phyloP scores from a whole-genome alignment of 1,140 invertebrate genomes.

The Tigriopus japonicus region DNA sequence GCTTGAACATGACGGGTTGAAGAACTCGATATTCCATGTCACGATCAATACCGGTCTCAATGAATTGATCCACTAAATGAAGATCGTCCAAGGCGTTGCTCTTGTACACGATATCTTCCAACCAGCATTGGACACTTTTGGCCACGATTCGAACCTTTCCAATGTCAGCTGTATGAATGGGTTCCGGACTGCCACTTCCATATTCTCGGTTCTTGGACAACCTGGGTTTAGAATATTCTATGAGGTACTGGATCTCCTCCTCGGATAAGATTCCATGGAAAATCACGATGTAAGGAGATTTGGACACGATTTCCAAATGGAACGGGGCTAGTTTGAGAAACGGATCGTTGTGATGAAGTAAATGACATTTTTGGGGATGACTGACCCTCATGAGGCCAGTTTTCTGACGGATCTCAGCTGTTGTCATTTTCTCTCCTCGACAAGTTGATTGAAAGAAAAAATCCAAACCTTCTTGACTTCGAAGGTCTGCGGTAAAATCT shows the following conservation, averaged over 20 bases:
- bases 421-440: not conserved
- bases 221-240: not conserved
- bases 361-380: not conserved
- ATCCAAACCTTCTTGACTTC: not conserved
- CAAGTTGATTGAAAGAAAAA: not conserved
- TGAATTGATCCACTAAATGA: not conserved
- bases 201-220: not conserved
- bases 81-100: not conserved
- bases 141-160: not conserved
- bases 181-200: not conserved
- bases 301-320: not conserved
- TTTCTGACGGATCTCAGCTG: not conserved
- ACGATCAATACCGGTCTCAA: not conserved
- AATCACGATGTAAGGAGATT: not conserved
- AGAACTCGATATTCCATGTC: not conserved
- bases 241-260: not conserved
- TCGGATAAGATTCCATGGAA: not conserved
- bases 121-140: slow-evolving; percentile 9
- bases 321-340: slow-evolving; percentile 4
- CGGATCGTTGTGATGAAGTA: slow-evolving; percentile 10
- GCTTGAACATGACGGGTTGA: not conserved
- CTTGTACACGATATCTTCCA: not conserved
- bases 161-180: not conserved
- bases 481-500: not conserved
- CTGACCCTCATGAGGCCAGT: not conserved